Evolutionary conservation across 2,888 invertebrate species (phyloP).

Genomic region (Agrochola lychnidis): DNA sequence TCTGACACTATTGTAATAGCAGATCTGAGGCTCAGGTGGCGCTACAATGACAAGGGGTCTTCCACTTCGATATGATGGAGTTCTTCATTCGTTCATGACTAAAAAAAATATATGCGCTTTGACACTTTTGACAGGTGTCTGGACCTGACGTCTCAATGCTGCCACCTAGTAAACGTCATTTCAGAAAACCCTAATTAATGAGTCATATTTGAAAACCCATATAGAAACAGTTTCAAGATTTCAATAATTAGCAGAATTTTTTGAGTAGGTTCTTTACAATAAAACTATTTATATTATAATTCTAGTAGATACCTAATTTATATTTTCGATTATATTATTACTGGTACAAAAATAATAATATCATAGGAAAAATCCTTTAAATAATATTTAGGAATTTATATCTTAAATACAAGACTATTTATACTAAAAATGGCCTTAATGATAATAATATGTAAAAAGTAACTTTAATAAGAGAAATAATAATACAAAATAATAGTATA

Average conservation of each 20-base stretch:
- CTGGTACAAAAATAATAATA: conserved; percentile 29
- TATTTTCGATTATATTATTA: not conserved
- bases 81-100: too few species aligned
- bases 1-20: too few species aligned
- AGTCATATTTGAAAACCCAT: not conserved
- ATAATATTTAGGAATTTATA: conserved; percentile 10
- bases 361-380: conserved; percentile 1
- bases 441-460: not conserved
- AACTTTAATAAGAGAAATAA: conserved; percentile 1
- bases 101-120: too few species aligned
- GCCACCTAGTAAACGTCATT: too few species aligned
- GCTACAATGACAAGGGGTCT: too few species aligned
- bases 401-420: conserved; percentile 14
- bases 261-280: not conserved
- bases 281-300: not conserved
- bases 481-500: not conserved
- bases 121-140: too few species aligned
- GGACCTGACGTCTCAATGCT: too few species aligned
- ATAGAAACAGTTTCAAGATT: not conserved
- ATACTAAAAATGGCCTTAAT: conserved; percentile 1
- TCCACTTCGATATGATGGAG: too few species aligned
- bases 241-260: not conserved
- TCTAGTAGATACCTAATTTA: not conserved
- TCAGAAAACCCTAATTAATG: not conserved
- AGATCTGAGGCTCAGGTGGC: too few species aligned